Percentiles rank a stretch among this genome's conserved stretches.
Conservation (phyloP, 2,113 vertebrate species). For the Phaethon lepturus region DNA sequence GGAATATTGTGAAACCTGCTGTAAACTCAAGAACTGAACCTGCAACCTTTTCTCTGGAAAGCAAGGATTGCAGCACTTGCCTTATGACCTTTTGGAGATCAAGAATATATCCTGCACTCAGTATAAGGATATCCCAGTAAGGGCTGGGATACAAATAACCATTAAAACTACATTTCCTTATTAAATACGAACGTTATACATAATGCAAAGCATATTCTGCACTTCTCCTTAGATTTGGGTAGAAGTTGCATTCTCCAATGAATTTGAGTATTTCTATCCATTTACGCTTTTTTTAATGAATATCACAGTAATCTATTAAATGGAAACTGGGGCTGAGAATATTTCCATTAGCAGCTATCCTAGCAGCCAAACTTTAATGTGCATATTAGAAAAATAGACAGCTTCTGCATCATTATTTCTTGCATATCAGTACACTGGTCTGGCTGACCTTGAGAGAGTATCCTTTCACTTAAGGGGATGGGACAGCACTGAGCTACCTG, state of each 20-base stretch:
- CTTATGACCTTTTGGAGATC: neutral
- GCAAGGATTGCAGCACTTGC: neutral
- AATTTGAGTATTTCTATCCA: constrained; percentile 6
- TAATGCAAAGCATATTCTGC: neutral
- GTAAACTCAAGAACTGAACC: neutral
- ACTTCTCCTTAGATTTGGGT: neutral
- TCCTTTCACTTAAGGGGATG: neutral
- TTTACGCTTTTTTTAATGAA: neutral
- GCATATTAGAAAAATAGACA: constrained; percentile 22
- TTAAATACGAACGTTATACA: neutral
- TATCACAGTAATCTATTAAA: neutral
- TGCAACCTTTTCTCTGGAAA: neutral
- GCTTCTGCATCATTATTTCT: neutral
- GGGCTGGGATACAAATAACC: neutral
- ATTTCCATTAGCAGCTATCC: constrained; percentile 33
- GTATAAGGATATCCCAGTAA: neutral
- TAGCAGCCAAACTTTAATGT: constrained; percentile 33
- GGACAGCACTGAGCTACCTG: neutral
- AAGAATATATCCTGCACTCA: neutral
- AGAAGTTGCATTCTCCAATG: neutral
- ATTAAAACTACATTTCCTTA: neutral
- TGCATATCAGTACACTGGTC: neutral
- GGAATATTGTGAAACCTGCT: neutral
- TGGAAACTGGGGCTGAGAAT: neutral
- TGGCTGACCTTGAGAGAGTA: constrained; percentile 33